Evolutionary conservation across 1,140 invertebrate species (phyloP).

Genomic region (Lasaia peninsularis): DNA sequence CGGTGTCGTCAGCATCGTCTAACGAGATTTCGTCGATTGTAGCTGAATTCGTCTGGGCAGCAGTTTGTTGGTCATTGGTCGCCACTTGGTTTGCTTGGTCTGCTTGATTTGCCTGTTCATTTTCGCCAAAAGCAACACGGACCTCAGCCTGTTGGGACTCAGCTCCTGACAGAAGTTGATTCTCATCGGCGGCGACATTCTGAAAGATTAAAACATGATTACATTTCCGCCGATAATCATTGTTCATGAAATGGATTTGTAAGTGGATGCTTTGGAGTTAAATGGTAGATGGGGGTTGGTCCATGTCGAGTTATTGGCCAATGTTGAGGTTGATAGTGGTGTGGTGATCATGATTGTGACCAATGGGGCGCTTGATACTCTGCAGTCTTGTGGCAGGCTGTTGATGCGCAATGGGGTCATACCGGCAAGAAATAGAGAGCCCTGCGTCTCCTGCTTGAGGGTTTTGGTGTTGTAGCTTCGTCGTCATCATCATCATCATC

Average conservation of each 20-base stretch:
- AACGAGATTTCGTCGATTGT: constrained; percentile 79
- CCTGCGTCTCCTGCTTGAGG: constrained; percentile 57
- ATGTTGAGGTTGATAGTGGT: constrained; percentile 58
- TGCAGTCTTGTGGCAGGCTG: constrained; percentile 53
- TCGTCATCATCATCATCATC: constrained; percentile 65
- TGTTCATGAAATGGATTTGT: constrained; percentile 60
- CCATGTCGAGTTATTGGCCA: constrained; percentile 10
- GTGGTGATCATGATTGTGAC: constrained; percentile 71
- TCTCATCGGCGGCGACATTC: constrained; percentile 71
- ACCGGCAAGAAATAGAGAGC: constrained; percentile 66
- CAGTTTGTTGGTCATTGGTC: constrained; percentile 75
- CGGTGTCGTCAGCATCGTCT: constrained; percentile 82
- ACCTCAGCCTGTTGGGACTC: constrained; percentile 82
- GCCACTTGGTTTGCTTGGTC: constrained; percentile 62
- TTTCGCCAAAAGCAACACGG: constrained; percentile 80
- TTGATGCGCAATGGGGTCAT: constrained; percentile 65
- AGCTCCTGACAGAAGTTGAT: constrained; percentile 71
- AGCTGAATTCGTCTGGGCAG: constrained; percentile 74
- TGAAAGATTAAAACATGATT: constrained; percentile 45
- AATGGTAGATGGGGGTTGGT: constrained; percentile 7
- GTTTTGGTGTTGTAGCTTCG: constrained; percentile 48
- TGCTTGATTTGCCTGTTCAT: constrained; percentile 1
- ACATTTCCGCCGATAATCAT: not conserved
- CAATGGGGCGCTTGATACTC: constrained; percentile 61
- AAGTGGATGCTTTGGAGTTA: constrained; percentile 66